Conservation (phyloP, 2,797 vertebrate genomes). For the Denticeps clupeoides region DNA sequence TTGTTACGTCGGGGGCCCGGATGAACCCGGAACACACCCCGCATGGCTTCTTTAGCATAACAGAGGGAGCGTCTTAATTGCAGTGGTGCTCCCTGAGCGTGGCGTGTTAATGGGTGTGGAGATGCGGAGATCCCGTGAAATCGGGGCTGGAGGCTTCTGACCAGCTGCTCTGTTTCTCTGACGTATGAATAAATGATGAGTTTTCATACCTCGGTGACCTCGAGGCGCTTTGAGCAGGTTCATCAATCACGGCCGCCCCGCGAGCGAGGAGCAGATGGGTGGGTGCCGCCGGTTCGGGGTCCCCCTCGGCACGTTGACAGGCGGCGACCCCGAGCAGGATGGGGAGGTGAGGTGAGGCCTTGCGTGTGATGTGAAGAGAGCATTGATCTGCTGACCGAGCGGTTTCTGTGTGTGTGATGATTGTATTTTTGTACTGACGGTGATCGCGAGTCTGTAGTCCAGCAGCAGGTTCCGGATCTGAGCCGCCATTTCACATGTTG, state of each 20-base stretch:
- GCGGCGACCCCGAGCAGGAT: too few species aligned
- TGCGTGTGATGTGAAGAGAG: too few species aligned
- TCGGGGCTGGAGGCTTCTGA: slow-evolving; percentile 26
- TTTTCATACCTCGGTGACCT: slow-evolving; percentile 48
- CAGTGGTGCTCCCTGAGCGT: slow-evolving; percentile 9
- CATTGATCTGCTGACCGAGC: too few species aligned
- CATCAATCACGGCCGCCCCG: slow-evolving; percentile 27
- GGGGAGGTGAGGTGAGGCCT: too few species aligned
- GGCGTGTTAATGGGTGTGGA: slow-evolving; percentile 31
- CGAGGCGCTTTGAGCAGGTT: slow-evolving; percentile 28
- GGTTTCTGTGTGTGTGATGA: too few species aligned
- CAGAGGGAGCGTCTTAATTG: slow-evolving; percentile 13
- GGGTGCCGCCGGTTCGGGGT: slow-evolving; percentile 18
- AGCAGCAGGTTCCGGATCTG: slow-evolving; percentile 12
- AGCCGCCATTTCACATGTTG: too few species aligned
- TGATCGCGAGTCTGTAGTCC: too few species aligned
- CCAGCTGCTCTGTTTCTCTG: slow-evolving; percentile 16
- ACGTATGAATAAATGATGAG: slow-evolving; percentile 51
- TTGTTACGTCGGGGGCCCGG: too few species aligned
- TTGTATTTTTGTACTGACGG: too few species aligned
- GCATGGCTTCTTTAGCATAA: neutral
- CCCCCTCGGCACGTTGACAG: neutral
- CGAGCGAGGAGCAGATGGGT: slow-evolving; percentile 24
- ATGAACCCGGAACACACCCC: too few species aligned
- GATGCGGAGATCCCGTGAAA: slow-evolving; percentile 30